Evolutionary conservation across 2,113 vertebrate genomes (phyloP).

Genomic region (Origma solitaria): DNA sequence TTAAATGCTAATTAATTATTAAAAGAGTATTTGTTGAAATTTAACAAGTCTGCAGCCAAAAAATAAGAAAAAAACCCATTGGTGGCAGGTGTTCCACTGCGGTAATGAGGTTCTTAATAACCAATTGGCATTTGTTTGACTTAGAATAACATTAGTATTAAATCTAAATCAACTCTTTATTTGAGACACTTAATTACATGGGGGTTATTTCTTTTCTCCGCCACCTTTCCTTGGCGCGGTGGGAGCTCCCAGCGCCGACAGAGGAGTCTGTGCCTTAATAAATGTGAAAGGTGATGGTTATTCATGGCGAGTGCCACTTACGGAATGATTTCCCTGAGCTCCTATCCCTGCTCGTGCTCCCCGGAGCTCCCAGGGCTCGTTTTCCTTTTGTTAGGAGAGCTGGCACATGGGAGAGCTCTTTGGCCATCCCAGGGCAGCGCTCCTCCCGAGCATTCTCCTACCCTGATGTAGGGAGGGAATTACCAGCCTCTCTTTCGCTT

Average conservation of each 20-base stretch:
- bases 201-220: not conserved
- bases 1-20: conserved; percentile 71
- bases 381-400: not conserved
- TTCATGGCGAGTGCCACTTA: not conserved
- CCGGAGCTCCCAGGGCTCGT: not conserved
- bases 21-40: conserved; percentile 60
- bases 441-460: not conserved
- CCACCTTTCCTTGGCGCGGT: not conserved
- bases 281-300: not conserved
- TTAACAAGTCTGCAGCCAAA: conserved; percentile 42
- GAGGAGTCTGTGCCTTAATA: not conserved
- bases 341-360: not conserved
- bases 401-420: not conserved
- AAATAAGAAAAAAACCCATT: not conserved
- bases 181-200: conserved; percentile 62
- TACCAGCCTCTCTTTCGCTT: fast-evolving
- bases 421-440: not conserved
- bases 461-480: not conserved
- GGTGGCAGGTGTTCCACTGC: conserved; percentile 40
- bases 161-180: conserved; percentile 65
- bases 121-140: conserved; percentile 71
- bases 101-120: conserved; percentile 69
- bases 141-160: conserved; percentile 72
- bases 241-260: not conserved
- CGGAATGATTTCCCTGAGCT: not conserved